Conservation (phyloP, 2,113 vertebrate species). For the Phocoena sinus region DNA sequence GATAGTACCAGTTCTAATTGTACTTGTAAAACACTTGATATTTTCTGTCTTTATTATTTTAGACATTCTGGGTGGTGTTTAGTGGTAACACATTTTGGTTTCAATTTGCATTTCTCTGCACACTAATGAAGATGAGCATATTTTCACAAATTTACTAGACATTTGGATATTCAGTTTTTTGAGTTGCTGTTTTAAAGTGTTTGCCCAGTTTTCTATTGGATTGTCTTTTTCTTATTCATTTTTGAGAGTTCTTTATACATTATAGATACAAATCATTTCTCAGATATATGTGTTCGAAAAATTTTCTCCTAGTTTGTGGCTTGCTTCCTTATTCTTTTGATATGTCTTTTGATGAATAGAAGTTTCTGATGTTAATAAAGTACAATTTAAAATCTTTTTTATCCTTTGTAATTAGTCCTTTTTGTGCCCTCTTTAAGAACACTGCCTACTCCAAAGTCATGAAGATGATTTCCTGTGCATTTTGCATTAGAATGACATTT, state of each 20-base stretch:
- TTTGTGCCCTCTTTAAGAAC: background rate
- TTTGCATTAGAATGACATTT: background rate
- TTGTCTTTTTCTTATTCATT: background rate
- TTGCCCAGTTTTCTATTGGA: background rate
- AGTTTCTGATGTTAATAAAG: background rate
- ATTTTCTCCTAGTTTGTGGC: background rate
- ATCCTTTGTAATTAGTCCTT: background rate
- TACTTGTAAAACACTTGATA: background rate
- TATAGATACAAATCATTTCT: background rate
- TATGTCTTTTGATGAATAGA: background rate
- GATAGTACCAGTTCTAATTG: background rate
- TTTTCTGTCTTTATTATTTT: background rate
- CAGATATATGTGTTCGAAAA: background rate
- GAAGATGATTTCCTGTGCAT: background rate
- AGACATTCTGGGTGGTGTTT: background rate
- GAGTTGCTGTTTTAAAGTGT: background rate
- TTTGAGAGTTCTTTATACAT: background rate
- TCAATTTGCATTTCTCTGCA: background rate
- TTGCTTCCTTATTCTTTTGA: background rate
- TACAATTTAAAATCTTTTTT: background rate
- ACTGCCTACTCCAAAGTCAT: background rate
- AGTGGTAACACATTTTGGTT: background rate
- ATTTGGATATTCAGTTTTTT: background rate
- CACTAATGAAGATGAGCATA: background rate
- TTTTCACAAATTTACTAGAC: background rate